phyloP scores from a whole-genome alignment of 2,888 invertebrate species.

The Eristalis tenax region DNA sequence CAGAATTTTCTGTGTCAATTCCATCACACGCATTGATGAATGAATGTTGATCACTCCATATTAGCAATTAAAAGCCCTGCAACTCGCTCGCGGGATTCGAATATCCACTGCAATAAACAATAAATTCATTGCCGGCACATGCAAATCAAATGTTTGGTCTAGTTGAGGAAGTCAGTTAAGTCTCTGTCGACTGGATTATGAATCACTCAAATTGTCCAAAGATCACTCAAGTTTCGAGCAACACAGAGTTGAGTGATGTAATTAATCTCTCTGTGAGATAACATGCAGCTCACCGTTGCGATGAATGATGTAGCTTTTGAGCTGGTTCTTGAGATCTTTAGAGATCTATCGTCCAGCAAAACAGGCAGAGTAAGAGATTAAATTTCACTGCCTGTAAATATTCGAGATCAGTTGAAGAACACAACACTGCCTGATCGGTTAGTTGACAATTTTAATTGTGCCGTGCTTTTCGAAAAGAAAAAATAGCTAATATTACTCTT shows the following conservation, averaged over 20 bases:
- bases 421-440: slow-evolving; percentile 29
- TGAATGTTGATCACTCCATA: slow-evolving; percentile 55
- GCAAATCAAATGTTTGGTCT: slow-evolving; percentile 27
- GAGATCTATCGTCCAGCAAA: neutral
- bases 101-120: slow-evolving; percentile 5
- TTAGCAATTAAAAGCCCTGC: slow-evolving; percentile 42
- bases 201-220: slow-evolving; percentile 41
- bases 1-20: slow-evolving; percentile 57
- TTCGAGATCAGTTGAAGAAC: slow-evolving; percentile 54
- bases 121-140: slow-evolving; percentile 24
- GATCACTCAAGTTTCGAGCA: slow-evolving; percentile 19
- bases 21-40: slow-evolving; percentile 60
- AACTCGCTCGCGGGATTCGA: neutral
- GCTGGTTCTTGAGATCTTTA: slow-evolving; percentile 45
- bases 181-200: neutral
- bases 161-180: slow-evolving; percentile 34
- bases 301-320: slow-evolving; percentile 35
- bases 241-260: slow-evolving; percentile 31
- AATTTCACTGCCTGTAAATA: slow-evolving; percentile 45
- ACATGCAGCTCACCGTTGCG: slow-evolving; percentile 26
- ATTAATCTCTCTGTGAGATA: slow-evolving; percentile 20
- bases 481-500: no score
- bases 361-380: slow-evolving; percentile 46
- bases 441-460: neutral
- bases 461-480: neutral